These are phyloP conservation scores for Chamaea fasciata DNA, from an alignment of 2,113 vertebrate genomes.

Conservation along the genomic window DNA sequence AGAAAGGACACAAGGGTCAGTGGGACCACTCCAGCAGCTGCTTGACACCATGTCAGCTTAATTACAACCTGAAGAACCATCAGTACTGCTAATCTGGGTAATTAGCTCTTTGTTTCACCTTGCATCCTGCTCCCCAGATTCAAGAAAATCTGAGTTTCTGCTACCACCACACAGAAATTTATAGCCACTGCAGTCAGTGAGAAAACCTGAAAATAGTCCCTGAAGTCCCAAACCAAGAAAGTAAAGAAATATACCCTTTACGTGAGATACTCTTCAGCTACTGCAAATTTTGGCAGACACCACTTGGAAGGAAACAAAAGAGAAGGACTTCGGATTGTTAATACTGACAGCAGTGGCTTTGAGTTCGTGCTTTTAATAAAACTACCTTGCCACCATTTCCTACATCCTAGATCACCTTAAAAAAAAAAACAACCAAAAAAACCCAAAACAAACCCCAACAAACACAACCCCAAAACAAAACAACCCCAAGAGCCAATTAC, in stretches of 20 bases:
- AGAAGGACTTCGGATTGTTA: not conserved
- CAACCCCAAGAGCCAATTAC: not conserved
- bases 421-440: not conserved
- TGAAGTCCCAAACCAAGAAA: not conserved
- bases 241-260: not conserved
- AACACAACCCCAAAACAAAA: not conserved
- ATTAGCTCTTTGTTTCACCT: not conserved
- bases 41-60: not conserved
- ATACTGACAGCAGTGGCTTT: not conserved
- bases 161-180: not conserved
- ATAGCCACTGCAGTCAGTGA: not conserved
- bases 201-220: not conserved
- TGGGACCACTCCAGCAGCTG: not conserved
- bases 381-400: not conserved
- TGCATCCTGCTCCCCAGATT: fast-evolving
- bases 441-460: no score
- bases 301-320: not conserved
- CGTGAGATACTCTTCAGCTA: not conserved
- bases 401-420: not conserved
- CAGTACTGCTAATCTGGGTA: not conserved
- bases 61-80: not conserved
- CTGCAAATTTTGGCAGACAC: not conserved
- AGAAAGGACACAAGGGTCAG: not conserved
- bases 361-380: not conserved
- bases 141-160: not conserved